Conservation (phyloP, 2,113 vertebrate species). For the Perca fluviatilis region DNA sequence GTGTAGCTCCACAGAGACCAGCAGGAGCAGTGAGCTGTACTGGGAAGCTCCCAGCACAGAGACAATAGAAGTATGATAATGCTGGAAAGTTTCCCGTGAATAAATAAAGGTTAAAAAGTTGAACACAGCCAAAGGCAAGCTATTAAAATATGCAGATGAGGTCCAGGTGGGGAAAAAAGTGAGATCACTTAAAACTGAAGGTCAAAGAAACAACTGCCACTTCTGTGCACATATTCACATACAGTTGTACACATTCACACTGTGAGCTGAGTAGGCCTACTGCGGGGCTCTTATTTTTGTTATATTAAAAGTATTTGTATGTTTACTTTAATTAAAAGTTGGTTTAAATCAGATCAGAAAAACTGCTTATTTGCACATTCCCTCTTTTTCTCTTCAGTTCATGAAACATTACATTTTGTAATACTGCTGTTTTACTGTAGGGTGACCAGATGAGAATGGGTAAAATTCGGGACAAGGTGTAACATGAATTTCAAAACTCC, state of each 20-base stretch:
- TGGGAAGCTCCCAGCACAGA: neutral
- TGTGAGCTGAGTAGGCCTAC: neutral
- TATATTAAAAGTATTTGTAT: neutral
- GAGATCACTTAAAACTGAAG: conserved; percentile 23
- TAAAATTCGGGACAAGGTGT: too few species aligned
- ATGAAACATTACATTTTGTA: too few species aligned
- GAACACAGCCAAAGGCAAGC: conserved; percentile 12
- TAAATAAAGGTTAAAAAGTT: conserved; percentile 29
- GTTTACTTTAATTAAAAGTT: neutral
- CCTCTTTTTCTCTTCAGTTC: too few species aligned
- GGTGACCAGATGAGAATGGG: too few species aligned
- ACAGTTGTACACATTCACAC: neutral
- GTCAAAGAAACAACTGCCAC: conserved; percentile 22
- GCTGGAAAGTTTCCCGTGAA: neutral
- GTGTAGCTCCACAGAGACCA: neutral
- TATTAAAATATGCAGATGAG: conserved; percentile 48
- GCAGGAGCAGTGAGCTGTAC: neutral
- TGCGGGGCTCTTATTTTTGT: too few species aligned
- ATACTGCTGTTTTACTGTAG: too few species aligned
- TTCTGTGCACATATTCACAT: neutral
- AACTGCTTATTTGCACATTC: too few species aligned
- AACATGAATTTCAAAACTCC: too few species aligned
- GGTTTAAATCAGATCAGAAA: too few species aligned
- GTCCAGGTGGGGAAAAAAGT: neutral
- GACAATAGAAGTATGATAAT: neutral